phyloP scores from a whole-genome alignment of 2,113 vertebrate species.

The Myanophis thanlyinensis region DNA sequence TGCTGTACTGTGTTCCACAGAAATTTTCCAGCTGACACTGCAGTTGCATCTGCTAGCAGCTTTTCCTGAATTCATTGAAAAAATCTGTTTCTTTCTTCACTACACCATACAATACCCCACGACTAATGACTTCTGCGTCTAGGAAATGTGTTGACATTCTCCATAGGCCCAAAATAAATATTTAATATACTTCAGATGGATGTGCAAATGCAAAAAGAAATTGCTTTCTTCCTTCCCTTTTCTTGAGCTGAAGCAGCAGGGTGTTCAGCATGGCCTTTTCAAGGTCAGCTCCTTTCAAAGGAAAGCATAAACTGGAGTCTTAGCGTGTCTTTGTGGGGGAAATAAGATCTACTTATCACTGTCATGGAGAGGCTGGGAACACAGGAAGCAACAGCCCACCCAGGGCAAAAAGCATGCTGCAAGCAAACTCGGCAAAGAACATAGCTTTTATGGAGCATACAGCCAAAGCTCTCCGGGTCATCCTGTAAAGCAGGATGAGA shows the following conservation, averaged over 20 bases:
- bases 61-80: constrained; percentile 4
- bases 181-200: constrained; percentile 28
- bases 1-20: not conserved
- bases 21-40: not conserved
- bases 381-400: not conserved
- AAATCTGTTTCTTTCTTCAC: not conserved
- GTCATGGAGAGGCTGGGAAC: not conserved
- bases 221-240: constrained; percentile 18
- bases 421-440: not conserved
- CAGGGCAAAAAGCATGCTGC: not conserved
- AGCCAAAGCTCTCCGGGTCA: not conserved
- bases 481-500: not conserved
- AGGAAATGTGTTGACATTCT: constrained; percentile 1
- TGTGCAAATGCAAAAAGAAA: constrained; percentile 21
- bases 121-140: constrained; percentile 2
- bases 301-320: not conserved
- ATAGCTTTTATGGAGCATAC: not conserved
- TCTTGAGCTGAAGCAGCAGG: not conserved
- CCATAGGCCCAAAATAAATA: constrained; percentile 30
- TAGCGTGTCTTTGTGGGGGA: not conserved
- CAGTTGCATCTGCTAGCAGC: not conserved
- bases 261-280: not conserved
- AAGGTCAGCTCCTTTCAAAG: constrained; percentile 10
- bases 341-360: not conserved
- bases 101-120: not conserved